Evolutionary conservation across 35 echinoderm and acorn worm genomes (phyloP), one percentile per base, ranked within the genome.

Genomic region (Lytechinus pictus): DNA sequence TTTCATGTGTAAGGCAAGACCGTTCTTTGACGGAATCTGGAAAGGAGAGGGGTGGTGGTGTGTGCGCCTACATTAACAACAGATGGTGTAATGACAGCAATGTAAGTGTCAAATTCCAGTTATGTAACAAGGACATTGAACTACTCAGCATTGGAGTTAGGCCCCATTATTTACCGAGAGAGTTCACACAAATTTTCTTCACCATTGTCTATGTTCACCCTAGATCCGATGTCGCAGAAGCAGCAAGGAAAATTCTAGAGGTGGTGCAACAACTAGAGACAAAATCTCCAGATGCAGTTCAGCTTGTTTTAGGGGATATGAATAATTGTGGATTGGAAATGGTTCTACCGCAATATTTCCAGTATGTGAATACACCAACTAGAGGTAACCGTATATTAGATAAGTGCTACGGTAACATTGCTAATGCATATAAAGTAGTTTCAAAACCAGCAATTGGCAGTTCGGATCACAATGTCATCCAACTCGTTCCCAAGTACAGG

Each of bases 151-250:
- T 71, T 60, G 28, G 95, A 57, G 53, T 96, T 6, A 21, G 90
- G 0, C 89, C 95, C 12, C 52, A 71, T 29, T 93, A 96, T 28
- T 94, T 96, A 94, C 92, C 93, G 19, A 53, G 92, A 28, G 96
- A 96, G 33, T 88, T 96, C 3, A 93, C 92, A 27, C 96, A 94
- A 57, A 52, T 89, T 56, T 94, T 96, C 28, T 91, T 96, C 27
- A 89, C 72, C 10, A 72, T 95, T 60, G 94, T 91, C 3, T 96
- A 92, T 91, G 51, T 92, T 9, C 96, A 94, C 2, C 96, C 96
- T 27, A 89, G 27, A 58, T 79, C 94, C 16, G 92, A 92, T 57
- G 94, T 61, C 8, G 27, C 53, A 5, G 52, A 14, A 53, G 79
- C 93, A 52, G 53, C 86, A 10, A 52, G 9, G 9, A 54, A 57